Conservation (phyloP, 1,140 invertebrate species). For the Lordiphosa clarofinis region DNA sequence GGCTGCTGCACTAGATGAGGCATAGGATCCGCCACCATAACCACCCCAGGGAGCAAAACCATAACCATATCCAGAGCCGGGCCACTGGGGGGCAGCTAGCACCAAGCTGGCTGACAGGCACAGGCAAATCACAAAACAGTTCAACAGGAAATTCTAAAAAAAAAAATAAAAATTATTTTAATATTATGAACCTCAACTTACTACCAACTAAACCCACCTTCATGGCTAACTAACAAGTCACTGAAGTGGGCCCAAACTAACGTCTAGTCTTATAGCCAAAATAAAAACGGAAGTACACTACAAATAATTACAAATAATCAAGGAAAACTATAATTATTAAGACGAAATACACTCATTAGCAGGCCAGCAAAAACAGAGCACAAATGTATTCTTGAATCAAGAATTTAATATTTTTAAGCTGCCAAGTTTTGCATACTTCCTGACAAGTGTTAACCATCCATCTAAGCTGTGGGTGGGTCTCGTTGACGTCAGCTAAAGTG, state of each 20-base stretch:
- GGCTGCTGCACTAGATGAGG: constrained; percentile 3
- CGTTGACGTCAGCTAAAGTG: constrained; percentile 40
- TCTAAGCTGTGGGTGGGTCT: constrained; percentile 33
- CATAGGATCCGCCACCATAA: constrained; percentile 30
- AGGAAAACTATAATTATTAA: constrained; percentile 34
- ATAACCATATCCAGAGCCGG: constrained; percentile 40
- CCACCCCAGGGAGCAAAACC: constrained; percentile 55
- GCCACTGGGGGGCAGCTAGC: constrained; percentile 40
- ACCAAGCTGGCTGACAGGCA: constrained; percentile 16
- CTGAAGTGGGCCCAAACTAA: constrained; percentile 4
- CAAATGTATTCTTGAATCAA: neutral
- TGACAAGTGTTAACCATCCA: constrained; percentile 8
- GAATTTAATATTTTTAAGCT: neutral
- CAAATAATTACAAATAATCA: constrained; percentile 46
- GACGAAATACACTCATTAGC: constrained; percentile 33
- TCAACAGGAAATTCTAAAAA: constrained; percentile 17
- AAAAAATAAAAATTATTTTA: neutral
- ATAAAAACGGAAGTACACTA: constrained; percentile 43
- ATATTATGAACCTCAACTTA: neutral
- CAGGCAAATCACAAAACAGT: constrained; percentile 10
- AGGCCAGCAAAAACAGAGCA: neutral
- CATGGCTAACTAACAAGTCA: constrained; percentile 36
- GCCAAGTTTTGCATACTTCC: constrained; percentile 26
- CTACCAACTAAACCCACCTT: constrained; percentile 35
- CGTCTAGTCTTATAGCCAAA: constrained; percentile 16